Percentiles rank a stretch among this genome's conserved stretches.
Conservation (phyloP, 2,888 invertebrate genomes). For the Malthinus flaveolus region DNA sequence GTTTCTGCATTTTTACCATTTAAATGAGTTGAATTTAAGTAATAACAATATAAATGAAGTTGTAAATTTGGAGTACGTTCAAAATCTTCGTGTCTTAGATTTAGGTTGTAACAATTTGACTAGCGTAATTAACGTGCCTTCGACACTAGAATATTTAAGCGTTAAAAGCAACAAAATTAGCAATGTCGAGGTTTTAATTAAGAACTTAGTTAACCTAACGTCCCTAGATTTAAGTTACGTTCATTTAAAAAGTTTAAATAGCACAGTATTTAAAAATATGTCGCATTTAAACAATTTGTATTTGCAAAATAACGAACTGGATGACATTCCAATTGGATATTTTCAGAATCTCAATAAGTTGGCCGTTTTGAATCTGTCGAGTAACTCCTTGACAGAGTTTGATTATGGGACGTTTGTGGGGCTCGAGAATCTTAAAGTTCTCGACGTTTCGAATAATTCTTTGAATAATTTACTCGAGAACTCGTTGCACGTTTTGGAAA, state of each 20-base stretch:
- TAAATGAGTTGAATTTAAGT: neutral
- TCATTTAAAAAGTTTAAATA: neutral
- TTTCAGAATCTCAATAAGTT: conserved; percentile 2
- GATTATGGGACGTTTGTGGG: conserved; percentile 7
- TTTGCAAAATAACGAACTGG: conserved; percentile 1
- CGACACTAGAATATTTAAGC: neutral
- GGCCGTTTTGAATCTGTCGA: neutral
- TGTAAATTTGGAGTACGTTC: neutral
- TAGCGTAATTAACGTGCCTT: neutral
- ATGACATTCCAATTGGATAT: neutral
- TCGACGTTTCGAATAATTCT: conserved; percentile 11
- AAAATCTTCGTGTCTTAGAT: neutral
- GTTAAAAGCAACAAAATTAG: neutral
- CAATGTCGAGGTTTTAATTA: neutral
- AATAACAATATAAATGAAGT: neutral
- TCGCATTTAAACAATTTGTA: neutral
- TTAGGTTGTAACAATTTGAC: neutral
- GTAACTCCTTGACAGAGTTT: conserved; percentile 1
- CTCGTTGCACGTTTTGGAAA: neutral
- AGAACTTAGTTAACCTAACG: neutral
- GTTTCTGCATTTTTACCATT: neutral
- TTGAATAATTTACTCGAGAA: neutral
- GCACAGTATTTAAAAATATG: neutral
- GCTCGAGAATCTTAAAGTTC: neutral
- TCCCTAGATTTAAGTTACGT: neutral